Conservation (phyloP, 2,888 invertebrate species). For the Acleris literana region DNA sequence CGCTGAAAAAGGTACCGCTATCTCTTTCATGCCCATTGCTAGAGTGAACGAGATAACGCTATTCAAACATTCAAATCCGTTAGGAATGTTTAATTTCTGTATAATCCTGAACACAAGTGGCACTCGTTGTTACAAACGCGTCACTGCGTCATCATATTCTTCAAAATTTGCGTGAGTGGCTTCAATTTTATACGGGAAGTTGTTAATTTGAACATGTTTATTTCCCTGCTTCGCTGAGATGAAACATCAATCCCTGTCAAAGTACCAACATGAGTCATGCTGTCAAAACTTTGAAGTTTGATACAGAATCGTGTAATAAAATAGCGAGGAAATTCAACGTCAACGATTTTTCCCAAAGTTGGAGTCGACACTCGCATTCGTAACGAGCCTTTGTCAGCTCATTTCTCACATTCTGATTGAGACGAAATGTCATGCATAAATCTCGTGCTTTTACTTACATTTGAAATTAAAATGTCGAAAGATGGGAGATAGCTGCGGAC, state of each 20-base stretch:
- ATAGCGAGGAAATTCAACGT: constrained; percentile 45
- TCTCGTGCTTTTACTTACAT: constrained; percentile 29
- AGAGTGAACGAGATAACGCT: constrained; percentile 15
- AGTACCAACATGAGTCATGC: constrained; percentile 57
- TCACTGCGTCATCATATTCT: constrained; percentile 9
- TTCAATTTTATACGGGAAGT: constrained; percentile 26
- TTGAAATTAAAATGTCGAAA: constrained; percentile 23
- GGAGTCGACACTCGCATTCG: constrained; percentile 50
- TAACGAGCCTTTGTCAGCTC: constrained; percentile 62
- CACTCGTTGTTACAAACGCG: constrained; percentile 6
- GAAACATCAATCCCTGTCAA: constrained; percentile 63
- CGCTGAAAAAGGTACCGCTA: constrained; percentile 20
- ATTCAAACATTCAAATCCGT: not conserved
- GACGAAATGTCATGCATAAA: constrained; percentile 50
- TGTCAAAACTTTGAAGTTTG: constrained; percentile 59
- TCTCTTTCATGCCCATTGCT: constrained; percentile 17
- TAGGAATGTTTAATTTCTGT: constrained; percentile 1
- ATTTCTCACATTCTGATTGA: constrained; percentile 62
- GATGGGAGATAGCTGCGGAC: not conserved
- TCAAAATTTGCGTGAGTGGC: not conserved
- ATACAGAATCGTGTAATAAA: constrained; percentile 61
- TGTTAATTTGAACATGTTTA: constrained; percentile 44
- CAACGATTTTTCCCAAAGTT: constrained; percentile 52
- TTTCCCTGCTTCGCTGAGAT: constrained; percentile 45
- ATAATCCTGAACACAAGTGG: constrained; percentile 2